phyloP scores from a whole-genome alignment of 2,113 vertebrate genomes.

The Sinocyclocheilus anshuiensis region DNA sequence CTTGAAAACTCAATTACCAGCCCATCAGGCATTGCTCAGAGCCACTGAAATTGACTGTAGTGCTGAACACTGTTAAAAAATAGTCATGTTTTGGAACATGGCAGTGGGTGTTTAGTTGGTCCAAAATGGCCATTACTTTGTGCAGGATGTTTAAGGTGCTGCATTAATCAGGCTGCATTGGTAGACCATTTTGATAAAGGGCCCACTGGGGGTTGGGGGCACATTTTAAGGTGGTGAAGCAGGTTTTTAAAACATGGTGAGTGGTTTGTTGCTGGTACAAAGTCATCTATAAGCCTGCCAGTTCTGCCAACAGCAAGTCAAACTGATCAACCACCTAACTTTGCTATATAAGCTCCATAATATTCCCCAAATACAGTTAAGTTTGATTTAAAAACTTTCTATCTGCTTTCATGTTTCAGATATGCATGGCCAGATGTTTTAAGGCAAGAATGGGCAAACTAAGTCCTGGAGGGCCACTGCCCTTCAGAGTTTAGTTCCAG shows the following conservation, averaged over 20 bases:
- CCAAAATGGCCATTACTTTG: too few relatives aligned
- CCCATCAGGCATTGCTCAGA: conserved; percentile 26
- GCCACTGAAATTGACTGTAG: not conserved
- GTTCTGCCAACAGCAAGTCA: not conserved
- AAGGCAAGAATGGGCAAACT: not conserved
- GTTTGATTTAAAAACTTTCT: not conserved
- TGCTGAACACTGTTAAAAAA: not conserved
- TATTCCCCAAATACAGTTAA: not conserved
- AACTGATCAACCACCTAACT: not conserved
- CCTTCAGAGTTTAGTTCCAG: too few relatives aligned
- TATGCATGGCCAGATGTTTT: not conserved
- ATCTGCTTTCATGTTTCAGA: not conserved
- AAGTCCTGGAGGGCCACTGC: too few relatives aligned
- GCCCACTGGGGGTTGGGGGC: too few relatives aligned
- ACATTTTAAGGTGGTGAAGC: not conserved
- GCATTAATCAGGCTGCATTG: not conserved
- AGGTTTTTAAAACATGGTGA: not conserved
- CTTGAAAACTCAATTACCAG: conserved; percentile 55
- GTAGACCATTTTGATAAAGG: not conserved
- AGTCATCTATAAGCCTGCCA: not conserved
- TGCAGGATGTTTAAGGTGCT: not conserved
- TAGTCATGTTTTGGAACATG: not conserved
- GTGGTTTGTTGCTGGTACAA: not conserved
- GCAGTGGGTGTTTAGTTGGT: not conserved
- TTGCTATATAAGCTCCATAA: not conserved